Evolutionary conservation across 1,140 invertebrate genomes (phyloP).

Genomic region (Hesperophylax magnus): DNA sequence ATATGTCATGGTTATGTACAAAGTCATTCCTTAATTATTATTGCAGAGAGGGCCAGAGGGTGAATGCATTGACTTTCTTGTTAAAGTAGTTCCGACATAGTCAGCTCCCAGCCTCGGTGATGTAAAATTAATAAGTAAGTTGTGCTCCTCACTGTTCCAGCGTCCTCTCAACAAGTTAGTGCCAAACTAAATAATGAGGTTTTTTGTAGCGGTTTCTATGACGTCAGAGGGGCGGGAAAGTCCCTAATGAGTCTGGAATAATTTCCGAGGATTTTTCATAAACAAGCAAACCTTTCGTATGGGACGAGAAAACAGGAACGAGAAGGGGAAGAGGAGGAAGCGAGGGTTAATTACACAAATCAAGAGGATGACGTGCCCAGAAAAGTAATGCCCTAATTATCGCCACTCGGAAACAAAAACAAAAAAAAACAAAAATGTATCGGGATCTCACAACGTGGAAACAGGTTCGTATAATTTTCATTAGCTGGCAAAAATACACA

Average conservation of each 20-base stretch:
- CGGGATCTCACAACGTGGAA: too few relatives aligned
- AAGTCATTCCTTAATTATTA: too few relatives aligned
- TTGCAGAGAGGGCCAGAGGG: too few relatives aligned
- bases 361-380: constrained; percentile 7
- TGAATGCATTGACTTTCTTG: too few relatives aligned
- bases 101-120: too few relatives aligned
- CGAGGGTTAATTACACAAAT: constrained; percentile 11
- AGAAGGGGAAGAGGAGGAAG: not conserved
- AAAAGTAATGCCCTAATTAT: constrained; percentile 1
- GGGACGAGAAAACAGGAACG: not conserved
- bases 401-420: not conserved
- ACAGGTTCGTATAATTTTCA: too few relatives aligned
- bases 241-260: not conserved
- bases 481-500: too few relatives aligned
- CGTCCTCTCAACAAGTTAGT: not conserved
- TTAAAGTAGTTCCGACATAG: too few relatives aligned
- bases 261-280: constrained; percentile 1
- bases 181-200: not conserved
- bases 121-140: too few relatives aligned
- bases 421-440: too few relatives aligned
- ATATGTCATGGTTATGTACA: too few relatives aligned
- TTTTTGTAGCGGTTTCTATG: not conserved
- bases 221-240: not conserved
- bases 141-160: too few relatives aligned
- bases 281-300: not conserved